These are phyloP conservation scores for Gasterosteus nipponicus DNA, from an alignment of 2,113 vertebrate genomes.

Conservation along the genomic window DNA sequence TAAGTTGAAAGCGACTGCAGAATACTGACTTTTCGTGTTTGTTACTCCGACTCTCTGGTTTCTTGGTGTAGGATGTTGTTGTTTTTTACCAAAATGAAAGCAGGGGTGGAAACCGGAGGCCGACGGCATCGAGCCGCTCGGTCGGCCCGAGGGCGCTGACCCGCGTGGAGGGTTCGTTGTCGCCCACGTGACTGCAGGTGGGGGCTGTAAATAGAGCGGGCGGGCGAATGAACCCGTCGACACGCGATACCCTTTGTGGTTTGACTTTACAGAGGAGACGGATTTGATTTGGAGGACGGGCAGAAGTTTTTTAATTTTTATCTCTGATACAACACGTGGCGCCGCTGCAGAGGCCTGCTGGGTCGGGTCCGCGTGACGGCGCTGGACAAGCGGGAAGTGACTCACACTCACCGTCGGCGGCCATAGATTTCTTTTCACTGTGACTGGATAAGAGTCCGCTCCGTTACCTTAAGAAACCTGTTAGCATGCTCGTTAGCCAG, in stretches of 20 bases:
- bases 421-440: not conserved
- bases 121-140: conserved; percentile 17
- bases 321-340: not conserved
- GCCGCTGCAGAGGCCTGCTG: not conserved
- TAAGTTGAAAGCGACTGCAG: not conserved
- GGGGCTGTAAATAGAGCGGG: conserved; percentile 49
- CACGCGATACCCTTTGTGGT: conserved; percentile 63
- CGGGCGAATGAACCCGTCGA: conserved; percentile 64
- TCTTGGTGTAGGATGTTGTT: not conserved
- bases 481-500: conserved; percentile 27
- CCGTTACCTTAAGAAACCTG: conserved; percentile 25
- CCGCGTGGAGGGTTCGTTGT: conserved; percentile 27
- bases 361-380: not conserved
- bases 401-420: not conserved
- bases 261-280: conserved; percentile 57
- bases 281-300: conserved; percentile 36
- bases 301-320: too few species aligned
- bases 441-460: conserved; percentile 17
- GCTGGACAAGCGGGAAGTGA: not conserved
- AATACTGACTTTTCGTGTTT: not conserved
- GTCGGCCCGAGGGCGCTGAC: conserved; percentile 53
- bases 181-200: conserved; percentile 47
- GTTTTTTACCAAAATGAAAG: conserved; percentile 11
- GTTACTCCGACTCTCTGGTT: not conserved
- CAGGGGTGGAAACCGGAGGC: conserved; percentile 15